Base-by-base conservation (phyloP, 1,140 invertebrate genomes). In the Laupala kohalensis region DNA sequence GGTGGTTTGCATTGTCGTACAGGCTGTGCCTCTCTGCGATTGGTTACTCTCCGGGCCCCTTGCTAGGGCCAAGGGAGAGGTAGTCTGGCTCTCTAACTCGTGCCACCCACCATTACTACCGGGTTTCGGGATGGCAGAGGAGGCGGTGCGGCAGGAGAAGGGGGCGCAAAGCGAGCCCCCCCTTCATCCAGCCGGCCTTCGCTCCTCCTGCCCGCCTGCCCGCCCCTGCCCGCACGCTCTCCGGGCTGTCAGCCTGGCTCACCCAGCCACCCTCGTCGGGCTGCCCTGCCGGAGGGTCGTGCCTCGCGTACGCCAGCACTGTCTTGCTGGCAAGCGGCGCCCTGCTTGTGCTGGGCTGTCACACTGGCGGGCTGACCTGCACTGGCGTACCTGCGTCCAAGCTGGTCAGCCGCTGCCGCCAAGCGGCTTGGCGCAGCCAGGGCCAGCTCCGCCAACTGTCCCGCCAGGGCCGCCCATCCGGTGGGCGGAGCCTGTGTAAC, bases 61-160 rank as follows among this genome's bases (percentile, higher is more conserved):
- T 19, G 37, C 37, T 53, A 53, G 23, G 71, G 71, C 37, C 65
- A 66, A n/a, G 30, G 26, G 30, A 72, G 70, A 29, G 70, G 28
- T 64, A 71, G 70, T 24, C 28, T 25, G 37, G 37, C 37, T 53
- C 37, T 53, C 9, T 53, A 13, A 53, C 37, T 53, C 37, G 37
- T 53, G 37, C 37, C 37, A 53, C 37, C 37, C 37, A 53, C 37
- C 37, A 53, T 53, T 53, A 53, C 37, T 53, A 13, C 37, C 64
- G 28, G 53, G 70, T 65, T 30, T 65, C 63, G 70, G 27, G 70
- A 24, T 64, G 24, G 27, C 63, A n/a, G n/a, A n/a, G 63, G 70
- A 53, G 25, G 70, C 64, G 70, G 71, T 79, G 74, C 28, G 29
- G 81, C 77, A 37, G 73, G 78, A 78, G 78, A 76, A 76, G 77